Evolutionary conservation across 2,888 invertebrate species (phyloP), one percentile per base, ranked within the genome.

Genomic region (Chymomyza fuscimana): DNA sequence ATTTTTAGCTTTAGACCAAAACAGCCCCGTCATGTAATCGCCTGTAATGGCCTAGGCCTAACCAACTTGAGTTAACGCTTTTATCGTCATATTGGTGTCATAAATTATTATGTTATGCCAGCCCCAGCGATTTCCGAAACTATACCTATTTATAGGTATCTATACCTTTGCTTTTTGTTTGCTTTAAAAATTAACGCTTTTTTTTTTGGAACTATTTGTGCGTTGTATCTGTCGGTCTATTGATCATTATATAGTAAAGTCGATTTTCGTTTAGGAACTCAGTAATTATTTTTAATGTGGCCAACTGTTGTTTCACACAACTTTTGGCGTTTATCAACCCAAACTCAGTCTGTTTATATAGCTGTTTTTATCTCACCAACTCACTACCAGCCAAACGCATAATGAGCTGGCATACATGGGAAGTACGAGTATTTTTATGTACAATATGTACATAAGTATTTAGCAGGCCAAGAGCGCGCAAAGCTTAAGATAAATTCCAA

Each of bases 141-240:
- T 46, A 46, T 46, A n/a, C n/a, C n/a, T n/a, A 46, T 46, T 46
- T 46, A 46, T 46, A 46, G 12, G 12, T 7, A 32, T 0, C 32
- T 32, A 32, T 32, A 32, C 5, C 51, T 54, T 19, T 19, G 52
- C 15, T 9, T 51, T 16, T 15, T 51, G 16, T 83, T 83, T 83
- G 77, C 79, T 77, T 86, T 73, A 86, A 86, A 83, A 80, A 75
- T 83, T 83, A 86, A 80, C 82, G 77, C 80, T 80, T 72, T 80
- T 64, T 64, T 69, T 63, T 65, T 65, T 68, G 72, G 54, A 51
- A 16, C 51, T 46, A 46, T 46, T 62, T 76, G 10, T 10, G 19
- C 19, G 1, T 32, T 32, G 32, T 58, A 29, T 15, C 12, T 25
- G 73, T 73, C 65, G 71, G 78, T 80, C 81, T 82, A 81, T 82